Conservation (phyloP, 2,888 invertebrate species). For the Leptarthrus brevirostris region DNA sequence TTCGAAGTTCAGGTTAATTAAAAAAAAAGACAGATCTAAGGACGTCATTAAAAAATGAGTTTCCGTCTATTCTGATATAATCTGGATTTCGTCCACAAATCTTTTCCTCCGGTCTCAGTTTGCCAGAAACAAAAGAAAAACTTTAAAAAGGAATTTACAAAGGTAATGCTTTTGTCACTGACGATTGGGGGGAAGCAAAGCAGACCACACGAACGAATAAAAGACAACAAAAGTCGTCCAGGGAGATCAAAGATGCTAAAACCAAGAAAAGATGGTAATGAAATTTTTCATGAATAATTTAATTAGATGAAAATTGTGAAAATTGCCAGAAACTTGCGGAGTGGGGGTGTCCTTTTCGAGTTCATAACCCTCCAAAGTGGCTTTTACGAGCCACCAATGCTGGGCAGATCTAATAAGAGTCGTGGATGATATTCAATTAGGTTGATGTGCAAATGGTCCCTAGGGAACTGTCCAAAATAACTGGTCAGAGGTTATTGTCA, state of each 20-base stretch:
- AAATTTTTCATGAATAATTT: slow-evolving; percentile 51
- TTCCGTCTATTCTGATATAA: slow-evolving; percentile 28
- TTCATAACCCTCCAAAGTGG: slow-evolving; percentile 8
- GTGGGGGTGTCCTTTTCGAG: background rate
- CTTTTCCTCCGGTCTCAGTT: too few species aligned
- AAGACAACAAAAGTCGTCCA: slow-evolving; percentile 30
- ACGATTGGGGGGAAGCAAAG: background rate
- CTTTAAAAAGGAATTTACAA: slow-evolving; percentile 10
- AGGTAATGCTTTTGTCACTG: slow-evolving; percentile 22
- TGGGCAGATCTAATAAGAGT: background rate
- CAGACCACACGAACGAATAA: slow-evolving; percentile 20
- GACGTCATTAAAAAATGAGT: slow-evolving; percentile 30
- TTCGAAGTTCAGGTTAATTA: too few species aligned
- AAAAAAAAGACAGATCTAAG: too few species aligned
- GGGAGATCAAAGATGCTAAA: slow-evolving; percentile 31
- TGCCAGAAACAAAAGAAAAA: background rate
- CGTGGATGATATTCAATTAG: slow-evolving; percentile 47
- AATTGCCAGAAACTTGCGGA: slow-evolving; percentile 18
- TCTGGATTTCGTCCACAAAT: background rate
- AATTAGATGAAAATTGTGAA: slow-evolving; percentile 47
- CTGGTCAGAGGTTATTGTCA: background rate
- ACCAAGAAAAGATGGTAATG: slow-evolving; percentile 32
- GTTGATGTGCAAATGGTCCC: slow-evolving; percentile 45
- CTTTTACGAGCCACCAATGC: slow-evolving; percentile 22
- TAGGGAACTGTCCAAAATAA: slow-evolving; percentile 1